phyloP scores from a whole-genome alignment of 1,140 invertebrate species.

The Micrasema longulum region DNA sequence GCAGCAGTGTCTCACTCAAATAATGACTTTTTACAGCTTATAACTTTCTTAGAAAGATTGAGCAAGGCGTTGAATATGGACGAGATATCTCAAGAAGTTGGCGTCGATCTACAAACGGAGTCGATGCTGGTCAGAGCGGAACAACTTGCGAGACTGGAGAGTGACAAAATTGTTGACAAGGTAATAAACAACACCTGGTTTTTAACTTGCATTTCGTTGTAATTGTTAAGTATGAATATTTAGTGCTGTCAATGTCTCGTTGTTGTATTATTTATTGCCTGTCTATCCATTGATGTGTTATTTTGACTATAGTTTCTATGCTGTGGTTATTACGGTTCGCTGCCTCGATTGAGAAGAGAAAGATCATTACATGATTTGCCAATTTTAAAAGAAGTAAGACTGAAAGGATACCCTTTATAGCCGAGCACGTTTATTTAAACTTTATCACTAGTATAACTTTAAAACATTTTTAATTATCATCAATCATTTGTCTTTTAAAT shows the following conservation, averaged over 20 bases:
- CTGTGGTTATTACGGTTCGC: constrained; percentile 75
- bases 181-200: constrained; percentile 62
- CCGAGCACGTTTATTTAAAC: constrained; percentile 12
- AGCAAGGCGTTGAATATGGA: constrained; percentile 80
- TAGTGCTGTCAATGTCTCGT: too few relatives aligned
- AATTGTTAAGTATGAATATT: too few relatives aligned
- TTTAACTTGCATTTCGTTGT: too few relatives aligned
- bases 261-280: neutral
- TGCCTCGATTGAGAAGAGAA: constrained; percentile 78
- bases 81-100: constrained; percentile 81
- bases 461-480: neutral
- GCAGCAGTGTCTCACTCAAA: too few relatives aligned
- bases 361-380: constrained; percentile 79
- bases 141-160: constrained; percentile 80
- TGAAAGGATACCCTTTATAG: neutral
- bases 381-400: constrained; percentile 73
- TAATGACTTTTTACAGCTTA: constrained; percentile 69
- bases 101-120: constrained; percentile 83
- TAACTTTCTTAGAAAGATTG: constrained; percentile 79
- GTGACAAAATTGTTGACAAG: constrained; percentile 82
- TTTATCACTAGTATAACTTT: neutral
- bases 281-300: constrained; percentile 36
- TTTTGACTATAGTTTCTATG: constrained; percentile 70
- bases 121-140: constrained; percentile 81
- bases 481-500: neutral